Evolutionary conservation across 2,888 invertebrate species (phyloP), one percentile per base, ranked within the genome.

Genomic region (Pammene fasciana): DNA sequence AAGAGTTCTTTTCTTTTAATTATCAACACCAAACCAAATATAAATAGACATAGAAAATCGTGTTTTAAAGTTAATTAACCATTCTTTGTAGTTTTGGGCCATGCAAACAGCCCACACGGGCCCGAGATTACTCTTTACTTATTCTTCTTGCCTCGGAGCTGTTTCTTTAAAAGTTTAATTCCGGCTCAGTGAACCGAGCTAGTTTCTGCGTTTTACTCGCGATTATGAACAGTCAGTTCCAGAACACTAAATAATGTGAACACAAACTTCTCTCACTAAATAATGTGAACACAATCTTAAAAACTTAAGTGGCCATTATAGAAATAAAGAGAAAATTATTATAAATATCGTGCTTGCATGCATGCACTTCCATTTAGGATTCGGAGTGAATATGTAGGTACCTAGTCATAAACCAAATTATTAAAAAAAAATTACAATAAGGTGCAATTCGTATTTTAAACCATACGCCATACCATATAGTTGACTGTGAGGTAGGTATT

Each of bases 131-230:
- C 59, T 68, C 57, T 65, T 68, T 68, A 54, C 59, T 64, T 65
- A 46, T 68, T 68, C 59, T 68, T 52, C 57, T 57, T 52, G 64
- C 68, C 68, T 59, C 68, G 57, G 36, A 50, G 64, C 46, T 65
- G 64, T 68, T 68, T 68, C 68, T 68, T 65, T 65, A 68, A 68
- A 68, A 68, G 57, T 68, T 68, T 68, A 59, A 68, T 68, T 68
- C 68, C 59, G 36, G 59, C 64, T 56, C 68, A 68, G 64, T 68
- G 68, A 65, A 45, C 68, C 46, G 68, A 43, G 52, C 57, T 68
- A 64, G 64, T 68, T 68, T 68, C 64, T 59, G 52, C 45, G 64
- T 68, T 68, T 55, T 45, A 41, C 26, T 55, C 61, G 38, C 55
- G 46, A 38, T 64, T 43, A 68, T 68, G 52, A 64, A 68, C 62